A percentile compares a stretch with the other conserved stretches of the same genome.
These are phyloP conservation scores for Diploscapter pachys DNA, from an alignment of 1,140 invertebrate species.

Conservation along the genomic window DNA sequence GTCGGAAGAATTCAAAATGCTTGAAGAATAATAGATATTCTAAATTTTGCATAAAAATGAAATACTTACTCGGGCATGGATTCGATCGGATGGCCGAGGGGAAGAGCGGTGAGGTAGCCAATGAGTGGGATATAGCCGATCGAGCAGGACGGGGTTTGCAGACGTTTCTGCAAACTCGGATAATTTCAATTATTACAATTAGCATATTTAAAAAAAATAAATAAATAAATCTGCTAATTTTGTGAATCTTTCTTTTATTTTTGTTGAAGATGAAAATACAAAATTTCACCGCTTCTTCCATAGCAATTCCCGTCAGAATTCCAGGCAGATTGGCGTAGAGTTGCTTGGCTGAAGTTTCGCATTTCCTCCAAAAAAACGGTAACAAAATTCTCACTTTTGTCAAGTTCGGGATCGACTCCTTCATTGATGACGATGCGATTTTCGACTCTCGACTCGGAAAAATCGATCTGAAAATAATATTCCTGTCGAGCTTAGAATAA, in stretches of 20 bases:
- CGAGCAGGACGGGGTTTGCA: slow-evolving; percentile 40
- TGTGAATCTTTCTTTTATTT: no score
- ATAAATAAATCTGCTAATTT: no score
- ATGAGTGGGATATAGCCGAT: slow-evolving; percentile 55
- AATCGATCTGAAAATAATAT: slow-evolving; percentile 46
- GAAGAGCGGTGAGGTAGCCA: slow-evolving; percentile 50
- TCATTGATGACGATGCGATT: slow-evolving; percentile 50
- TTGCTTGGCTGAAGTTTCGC: slow-evolving; percentile 43
- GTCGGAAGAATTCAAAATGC: background rate
- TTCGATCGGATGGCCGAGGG: slow-evolving; percentile 22
- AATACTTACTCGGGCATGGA: slow-evolving; percentile 4
- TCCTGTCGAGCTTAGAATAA: slow-evolving; percentile 6
- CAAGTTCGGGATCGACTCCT: slow-evolving; percentile 49
- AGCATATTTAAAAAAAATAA: no score
- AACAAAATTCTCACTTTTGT: slow-evolving; percentile 37
- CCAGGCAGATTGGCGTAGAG: slow-evolving; percentile 42
- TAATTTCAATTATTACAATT: no score
- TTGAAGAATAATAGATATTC: background rate
- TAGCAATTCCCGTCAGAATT: slow-evolving; percentile 47
- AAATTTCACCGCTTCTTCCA: slow-evolving; percentile 32
- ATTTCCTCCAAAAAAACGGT: background rate
- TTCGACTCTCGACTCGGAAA: slow-evolving; percentile 46
- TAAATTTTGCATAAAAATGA: background rate
- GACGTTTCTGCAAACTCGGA: background rate
- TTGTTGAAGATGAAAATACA: no score